Evolutionary conservation across 1,140 invertebrate species (phyloP), one percentile per base, ranked within the genome.

Genomic region (Drosophila ananassae): DNA sequence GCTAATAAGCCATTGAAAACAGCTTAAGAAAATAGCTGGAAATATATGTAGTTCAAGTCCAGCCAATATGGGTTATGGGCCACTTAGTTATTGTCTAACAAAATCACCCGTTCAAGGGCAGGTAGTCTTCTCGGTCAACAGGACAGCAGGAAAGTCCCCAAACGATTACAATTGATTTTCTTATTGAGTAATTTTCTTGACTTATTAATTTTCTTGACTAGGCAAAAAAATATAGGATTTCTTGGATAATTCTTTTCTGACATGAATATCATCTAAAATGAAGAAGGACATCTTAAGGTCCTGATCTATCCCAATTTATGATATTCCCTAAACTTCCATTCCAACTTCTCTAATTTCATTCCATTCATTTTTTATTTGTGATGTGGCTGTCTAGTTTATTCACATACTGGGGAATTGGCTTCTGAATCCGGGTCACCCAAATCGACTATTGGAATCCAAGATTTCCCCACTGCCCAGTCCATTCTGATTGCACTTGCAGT

Each of bases 401-500:
- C 63, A 82, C 21, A 12, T 37, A 37, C 34, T 37, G 34, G 34
- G 34, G 34, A 59, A 64, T 77, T 21, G 57, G 51, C 59, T 44
- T 9, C 0, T 4, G 9, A 10, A 12, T 47, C 53, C 10, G n/a
- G 8, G 3, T 89, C 39, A 77, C 28, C 84, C 79, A 28, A 79
- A 89, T 2, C 79, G 68, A 51, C 73, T 73, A 53, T 25, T 74
- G 8, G 75, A 75, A 28, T 90, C 83, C 13, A 62, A 17, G 6
- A 78, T 34, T 51, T 91, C 89, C 5, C 62, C 74, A 21, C 89
- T 89, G 4, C 60, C 17, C 30, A 78, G n/a, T 8, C 34, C 50
- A 32, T 59, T 83, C 28, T 83, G 76, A 30, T 61, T 73, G 64
- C 90, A 91, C 53, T 91, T 90, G 32, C 90, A 91, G 30, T 91